Percentiles rank a stretch among this genome's conserved stretches.
phyloP scores from a whole-genome alignment of 2,888 invertebrate species.

The Sclerodermus sp. region DNA sequence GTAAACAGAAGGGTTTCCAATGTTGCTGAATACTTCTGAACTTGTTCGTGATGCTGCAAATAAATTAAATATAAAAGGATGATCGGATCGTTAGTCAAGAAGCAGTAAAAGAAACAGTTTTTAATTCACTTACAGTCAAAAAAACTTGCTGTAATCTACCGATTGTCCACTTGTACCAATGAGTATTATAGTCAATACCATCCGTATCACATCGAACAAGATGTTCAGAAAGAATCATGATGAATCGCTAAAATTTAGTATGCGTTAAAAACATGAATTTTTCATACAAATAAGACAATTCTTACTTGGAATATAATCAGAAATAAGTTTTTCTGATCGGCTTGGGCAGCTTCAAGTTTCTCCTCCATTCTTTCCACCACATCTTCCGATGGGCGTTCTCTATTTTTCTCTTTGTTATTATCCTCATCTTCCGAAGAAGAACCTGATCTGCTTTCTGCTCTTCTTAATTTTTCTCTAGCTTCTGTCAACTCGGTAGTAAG shows the following conservation, averaged over 20 bases:
- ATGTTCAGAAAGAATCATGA: slow-evolving; percentile 96
- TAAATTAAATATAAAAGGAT: slow-evolving; percentile 11
- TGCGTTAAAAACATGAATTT: background rate
- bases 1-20: slow-evolving; percentile 95
- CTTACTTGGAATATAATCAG: slow-evolving; percentile 89
- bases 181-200: slow-evolving; percentile 87
- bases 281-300: background rate
- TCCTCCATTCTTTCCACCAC: slow-evolving; percentile 96
- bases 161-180: slow-evolving; percentile 95
- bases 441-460: slow-evolving; percentile 81
- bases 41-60: slow-evolving; percentile 94
- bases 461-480: slow-evolving; percentile 82
- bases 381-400: slow-evolving; percentile 74
- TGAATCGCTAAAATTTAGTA: slow-evolving; percentile 72
- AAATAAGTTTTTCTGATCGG: slow-evolving; percentile 95
- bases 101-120: slow-evolving; percentile 1
- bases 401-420: slow-evolving; percentile 60
- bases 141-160: slow-evolving; percentile 95
- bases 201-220: slow-evolving; percentile 91
- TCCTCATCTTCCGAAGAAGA: slow-evolving; percentile 77
- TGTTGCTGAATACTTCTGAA: slow-evolving; percentile 94
- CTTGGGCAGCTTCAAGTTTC: slow-evolving; percentile 89
- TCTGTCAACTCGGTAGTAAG: slow-evolving; percentile 78
- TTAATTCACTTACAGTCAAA: slow-evolving; percentile 70
- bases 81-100: too few relatives aligned